A percentile compares a stretch with the other conserved stretches of the same genome.
These are phyloP conservation scores for Echeneis naucrates DNA, from an alignment of 2,797 vertebrate genomes.

Conservation along the genomic window DNA sequence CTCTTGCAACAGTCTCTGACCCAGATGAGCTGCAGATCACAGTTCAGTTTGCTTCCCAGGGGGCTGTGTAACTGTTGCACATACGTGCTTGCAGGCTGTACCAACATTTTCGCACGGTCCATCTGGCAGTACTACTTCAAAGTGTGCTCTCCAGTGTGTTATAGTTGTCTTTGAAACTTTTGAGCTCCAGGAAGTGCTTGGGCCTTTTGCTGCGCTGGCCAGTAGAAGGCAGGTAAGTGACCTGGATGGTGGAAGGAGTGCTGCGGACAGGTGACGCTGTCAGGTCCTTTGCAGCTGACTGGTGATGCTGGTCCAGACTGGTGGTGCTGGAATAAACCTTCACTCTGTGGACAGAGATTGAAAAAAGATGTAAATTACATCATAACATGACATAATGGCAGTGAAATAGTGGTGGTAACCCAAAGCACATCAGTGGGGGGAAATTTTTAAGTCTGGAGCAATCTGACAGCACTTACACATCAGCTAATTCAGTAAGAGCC, in stretches of 20 bases:
- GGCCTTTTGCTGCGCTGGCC: conserved; percentile 96
- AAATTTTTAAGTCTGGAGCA: conserved; percentile 22
- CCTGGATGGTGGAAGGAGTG: conserved; percentile 93
- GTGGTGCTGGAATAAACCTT: conserved; percentile 87
- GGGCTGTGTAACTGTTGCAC: background rate
- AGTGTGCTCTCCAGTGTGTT: conserved; percentile 98
- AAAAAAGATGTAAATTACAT: background rate
- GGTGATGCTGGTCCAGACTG: conserved; percentile 92
- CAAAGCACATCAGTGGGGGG: no score
- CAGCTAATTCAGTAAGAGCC: conserved; percentile 89
- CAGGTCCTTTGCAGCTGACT: conserved; percentile 95
- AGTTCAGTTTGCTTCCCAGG: conserved; percentile 11
- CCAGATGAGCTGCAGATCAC: background rate
- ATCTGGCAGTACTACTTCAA: conserved; percentile 65
- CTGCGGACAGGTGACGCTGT: conserved; percentile 87
- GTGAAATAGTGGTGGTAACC: no score
- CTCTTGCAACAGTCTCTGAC: background rate
- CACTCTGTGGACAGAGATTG: conserved; percentile 79
- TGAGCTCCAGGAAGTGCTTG: conserved; percentile 97
- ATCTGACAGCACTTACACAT: conserved; percentile 86
- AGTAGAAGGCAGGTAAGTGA: conserved; percentile 96
- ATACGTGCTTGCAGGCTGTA: background rate
- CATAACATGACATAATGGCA: no score
- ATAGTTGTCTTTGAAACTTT: conserved; percentile 99
- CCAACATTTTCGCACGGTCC: background rate